These are phyloP conservation scores for Oncorhynchus kisutch DNA, from an alignment of 2,113 vertebrate genomes.

Conservation along the genomic window DNA sequence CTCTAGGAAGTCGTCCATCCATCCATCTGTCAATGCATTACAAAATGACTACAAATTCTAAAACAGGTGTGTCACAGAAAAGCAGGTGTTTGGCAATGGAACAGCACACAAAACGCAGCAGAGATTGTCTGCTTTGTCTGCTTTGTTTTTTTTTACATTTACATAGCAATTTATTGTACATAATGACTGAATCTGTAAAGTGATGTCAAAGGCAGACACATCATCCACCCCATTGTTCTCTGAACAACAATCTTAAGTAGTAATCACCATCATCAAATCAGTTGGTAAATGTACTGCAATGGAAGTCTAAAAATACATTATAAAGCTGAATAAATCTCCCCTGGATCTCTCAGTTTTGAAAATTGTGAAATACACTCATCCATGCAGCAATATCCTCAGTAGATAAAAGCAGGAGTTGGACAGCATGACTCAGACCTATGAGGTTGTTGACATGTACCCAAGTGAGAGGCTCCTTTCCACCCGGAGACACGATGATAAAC, in stretches of 20 bases:
- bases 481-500: slow-evolving; percentile 27
- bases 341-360: background rate
- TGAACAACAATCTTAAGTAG: no score
- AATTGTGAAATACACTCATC: background rate
- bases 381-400: background rate
- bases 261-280: background rate
- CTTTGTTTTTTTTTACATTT: no score
- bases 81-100: slow-evolving; percentile 6
- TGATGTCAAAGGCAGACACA: no score
- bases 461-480: slow-evolving; percentile 1
- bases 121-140: background rate
- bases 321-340: background rate
- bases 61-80: slow-evolving; percentile 30
- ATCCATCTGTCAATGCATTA: slow-evolving; percentile 24
- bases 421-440: slow-evolving; percentile 23
- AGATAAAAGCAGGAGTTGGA: slow-evolving; percentile 7
- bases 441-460: slow-evolving; percentile 4
- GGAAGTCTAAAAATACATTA: no score
- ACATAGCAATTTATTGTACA: background rate
- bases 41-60: slow-evolving; percentile 25
- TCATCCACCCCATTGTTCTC: background rate
- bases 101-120: background rate
- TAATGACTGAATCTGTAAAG: no score
- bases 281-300: background rate
- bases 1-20: slow-evolving; percentile 1